phyloP scores from a whole-genome alignment of 1,140 invertebrate genomes.

The Drosophila pectinifera region DNA sequence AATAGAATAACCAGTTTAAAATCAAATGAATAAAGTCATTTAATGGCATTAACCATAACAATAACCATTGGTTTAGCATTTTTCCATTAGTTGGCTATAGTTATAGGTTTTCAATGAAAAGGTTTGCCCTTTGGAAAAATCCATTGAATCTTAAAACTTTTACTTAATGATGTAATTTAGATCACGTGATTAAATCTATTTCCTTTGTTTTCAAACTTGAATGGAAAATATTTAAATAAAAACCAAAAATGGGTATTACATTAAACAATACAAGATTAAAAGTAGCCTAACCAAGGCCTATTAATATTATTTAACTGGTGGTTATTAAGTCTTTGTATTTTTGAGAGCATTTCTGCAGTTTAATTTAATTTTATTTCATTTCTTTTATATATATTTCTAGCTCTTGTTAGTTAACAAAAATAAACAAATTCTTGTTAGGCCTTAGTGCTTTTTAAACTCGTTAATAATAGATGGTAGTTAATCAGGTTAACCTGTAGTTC shows the following conservation, averaged over 20 bases:
- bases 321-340: too few relatives aligned
- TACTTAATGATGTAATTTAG: background rate
- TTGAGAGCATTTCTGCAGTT: too few relatives aligned
- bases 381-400: too few relatives aligned
- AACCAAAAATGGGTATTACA: too few relatives aligned
- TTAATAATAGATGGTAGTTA: too few relatives aligned
- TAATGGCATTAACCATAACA: background rate
- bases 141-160: background rate
- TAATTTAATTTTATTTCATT: too few relatives aligned
- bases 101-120: background rate
- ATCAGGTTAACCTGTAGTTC: too few relatives aligned
- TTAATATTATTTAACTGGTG: background rate
- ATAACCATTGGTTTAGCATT: background rate
- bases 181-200: background rate
- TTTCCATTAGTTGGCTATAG: background rate
- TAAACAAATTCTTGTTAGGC: background rate
- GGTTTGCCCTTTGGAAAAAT: background rate
- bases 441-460: background rate
- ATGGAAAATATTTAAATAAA: background rate
- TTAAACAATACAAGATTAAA: too few relatives aligned
- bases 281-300: background rate
- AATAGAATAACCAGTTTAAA: slow-evolving; percentile 4
- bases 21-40: background rate
- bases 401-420: too few relatives aligned
- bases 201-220: background rate